Base-by-base conservation (phyloP, 2,113 vertebrate species). In the Engraulis encrasicolus region DNA sequence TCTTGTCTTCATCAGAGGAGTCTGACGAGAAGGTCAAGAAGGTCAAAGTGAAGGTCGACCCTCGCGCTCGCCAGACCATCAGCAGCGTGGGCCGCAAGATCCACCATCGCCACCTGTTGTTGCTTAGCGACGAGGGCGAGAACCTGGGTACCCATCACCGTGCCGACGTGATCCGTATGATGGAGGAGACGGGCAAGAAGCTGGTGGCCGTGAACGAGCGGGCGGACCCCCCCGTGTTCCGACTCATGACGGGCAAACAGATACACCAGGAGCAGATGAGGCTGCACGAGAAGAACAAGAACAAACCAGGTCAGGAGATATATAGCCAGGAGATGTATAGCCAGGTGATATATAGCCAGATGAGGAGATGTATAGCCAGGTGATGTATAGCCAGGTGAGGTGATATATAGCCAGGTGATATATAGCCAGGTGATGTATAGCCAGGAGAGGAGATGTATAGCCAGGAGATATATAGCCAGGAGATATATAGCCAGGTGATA, bases 221-320 rank as follows among this genome's bases (percentile, higher is more conserved):
- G 0, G 52, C 86, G 0, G 94, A 97, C 1, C 97, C 97, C 2
- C 96, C 98, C 0, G 85, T 96, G 0, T 99, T 97, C 91, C 94
- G 85, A 87, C 93, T 99, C 74, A 96, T 99, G 96, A 97, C 93
- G 0, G 97, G 98, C 19, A 90, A 94, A 48, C 97, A 98, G 93
- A 96, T 99, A 78, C 92, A 97, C 0, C 93, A 97, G 79, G 96
- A 98, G 34, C 96, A 97, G 84, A 86, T 98, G 18, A 94, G 84
- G 54, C 92, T 91, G 0, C 85, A 95, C 20, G 96, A 97, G 83
- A 92, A 92, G 82, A 89, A 95, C 83, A 98, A 97, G 90, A 81
- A 87, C 1, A 96, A 95, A 86, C 0, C 91, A 58, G 95, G 97
- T 98, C 88, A 0, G 92, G 87, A 37, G 15, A 54, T 54, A n/a